Evolutionary conservation across 2,113 vertebrate genomes (phyloP).

Genomic region (Dromiciops gliroides): DNA sequence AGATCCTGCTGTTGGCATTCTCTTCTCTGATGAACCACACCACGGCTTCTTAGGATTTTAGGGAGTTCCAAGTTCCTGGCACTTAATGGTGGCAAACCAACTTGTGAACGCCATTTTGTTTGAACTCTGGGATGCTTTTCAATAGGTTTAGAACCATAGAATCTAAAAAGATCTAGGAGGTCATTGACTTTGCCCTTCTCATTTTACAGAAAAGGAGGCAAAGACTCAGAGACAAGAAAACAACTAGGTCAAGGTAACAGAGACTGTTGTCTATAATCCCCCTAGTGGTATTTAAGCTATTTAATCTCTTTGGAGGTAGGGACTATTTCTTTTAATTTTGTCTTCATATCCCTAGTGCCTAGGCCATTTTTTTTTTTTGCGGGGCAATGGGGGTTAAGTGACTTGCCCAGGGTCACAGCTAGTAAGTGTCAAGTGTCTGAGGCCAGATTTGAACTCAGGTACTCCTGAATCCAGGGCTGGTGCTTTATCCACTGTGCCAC

Average conservation of each 20-base stretch:
- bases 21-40: background rate
- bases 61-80: too few relatives aligned
- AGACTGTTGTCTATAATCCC: background rate
- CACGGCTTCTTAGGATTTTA: background rate
- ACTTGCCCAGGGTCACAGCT: too few relatives aligned
- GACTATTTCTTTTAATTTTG: background rate
- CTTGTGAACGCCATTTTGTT: background rate
- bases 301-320: background rate
- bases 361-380: too few relatives aligned
- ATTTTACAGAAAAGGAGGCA: conserved; percentile 7
- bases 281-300: background rate
- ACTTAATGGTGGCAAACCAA: background rate
- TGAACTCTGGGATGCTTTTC: background rate
- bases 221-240: background rate
- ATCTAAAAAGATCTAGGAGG: background rate
- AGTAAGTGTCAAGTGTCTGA: too few relatives aligned
- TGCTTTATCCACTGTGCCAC: too few relatives aligned
- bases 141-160: background rate
- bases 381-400: too few relatives aligned
- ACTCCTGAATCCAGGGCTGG: too few relatives aligned
- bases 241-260: background rate
- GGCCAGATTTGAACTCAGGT: too few relatives aligned
- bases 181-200: background rate
- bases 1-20: background rate
- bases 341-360: background rate